Percentiles rank a stretch among this genome's conserved stretches.
Conservation (phyloP, 2,113 vertebrate species). For the Marmota monax region DNA sequence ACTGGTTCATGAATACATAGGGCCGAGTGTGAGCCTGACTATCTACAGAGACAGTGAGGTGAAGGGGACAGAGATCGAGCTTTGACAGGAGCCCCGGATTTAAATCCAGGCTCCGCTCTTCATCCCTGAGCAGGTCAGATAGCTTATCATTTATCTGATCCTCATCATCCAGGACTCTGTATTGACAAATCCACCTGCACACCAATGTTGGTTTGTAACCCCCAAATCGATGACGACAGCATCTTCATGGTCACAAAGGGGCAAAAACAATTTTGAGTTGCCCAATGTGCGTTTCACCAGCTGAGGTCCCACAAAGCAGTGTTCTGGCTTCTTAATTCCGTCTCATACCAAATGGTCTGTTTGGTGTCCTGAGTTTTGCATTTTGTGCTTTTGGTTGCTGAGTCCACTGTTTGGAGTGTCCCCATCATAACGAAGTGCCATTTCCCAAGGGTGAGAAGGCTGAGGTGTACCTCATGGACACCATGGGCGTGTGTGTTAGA, state of each 20-base stretch:
- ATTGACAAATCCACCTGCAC: not conserved
- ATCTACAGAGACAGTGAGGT: not conserved
- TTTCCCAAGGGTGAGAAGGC: not conserved
- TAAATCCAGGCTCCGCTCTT: not conserved
- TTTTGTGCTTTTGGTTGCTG: not conserved
- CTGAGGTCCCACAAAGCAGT: too few species aligned
- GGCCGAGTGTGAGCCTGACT: not conserved
- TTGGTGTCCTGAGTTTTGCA: not conserved
- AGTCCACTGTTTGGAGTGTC: not conserved
- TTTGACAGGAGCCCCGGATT: not conserved
- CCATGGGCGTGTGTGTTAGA: not conserved
- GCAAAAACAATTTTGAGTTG: not conserved
- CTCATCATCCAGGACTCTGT: not conserved
- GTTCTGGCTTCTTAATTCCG: not conserved
- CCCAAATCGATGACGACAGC: not conserved
- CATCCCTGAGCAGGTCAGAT: not conserved
- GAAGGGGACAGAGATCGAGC: not conserved
- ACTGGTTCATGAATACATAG: not conserved
- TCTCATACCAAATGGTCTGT: not conserved
- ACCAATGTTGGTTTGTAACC: not conserved
- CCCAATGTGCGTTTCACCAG: accelerated
- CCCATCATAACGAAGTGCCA: too few species aligned
- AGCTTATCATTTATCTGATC: not conserved
- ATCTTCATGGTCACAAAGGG: not conserved
- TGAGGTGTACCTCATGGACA: not conserved